Evolutionary conservation across 2,888 invertebrate species (phyloP), one percentile per base, ranked within the genome.

Genomic region (Drosophila villosipedis): DNA sequence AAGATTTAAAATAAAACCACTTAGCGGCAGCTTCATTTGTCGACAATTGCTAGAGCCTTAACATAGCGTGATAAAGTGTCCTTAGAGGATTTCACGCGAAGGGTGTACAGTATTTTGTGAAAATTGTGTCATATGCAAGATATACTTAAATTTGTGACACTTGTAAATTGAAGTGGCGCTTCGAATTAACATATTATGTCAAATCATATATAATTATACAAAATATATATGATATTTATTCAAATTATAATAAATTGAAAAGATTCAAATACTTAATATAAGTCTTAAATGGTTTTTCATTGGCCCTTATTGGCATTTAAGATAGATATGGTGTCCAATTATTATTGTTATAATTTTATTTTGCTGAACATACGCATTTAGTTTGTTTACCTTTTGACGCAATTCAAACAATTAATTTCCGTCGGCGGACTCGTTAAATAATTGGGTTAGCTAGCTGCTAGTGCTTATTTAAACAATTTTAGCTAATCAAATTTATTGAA

Each of bases 1-100:
- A 92, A 92, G 92, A 92, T 90, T 93, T 91, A 85, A 93, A 93
- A 93, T 92, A 92, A 93, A 93, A 92, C 93, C 93, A 93, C 93
- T 93, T 93, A 92, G 91, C 82, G 78, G 60, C 78, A 58, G 68
- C 64, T 81, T 72, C 65, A 78, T 76, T 78, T 80, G 68, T 78
- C 70, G 91, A 91, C 84, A 83, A 89, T 90, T 84, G 75, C 74
- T 84, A 75, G 81, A 89, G 80, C 81, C 63, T 52, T 41, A 65
- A 57, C 62, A 54, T 68, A 33, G 49, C 54, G 52, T 74, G 76
- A 80, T 82, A 65, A 82, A 87, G 85, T 75, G 78, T 82, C 73
- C 87, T 70, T 50, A 25, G 80, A 66, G 77, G 71, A 58, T 66
- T 58, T 28, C 16, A 39, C 28, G 50, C 41, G 25, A 33, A 47